Percentiles rank a stretch among this genome's conserved stretches.
Evolutionary conservation across 1,140 invertebrate species (phyloP).

Genomic region (Trichonephila inaurata): DNA sequence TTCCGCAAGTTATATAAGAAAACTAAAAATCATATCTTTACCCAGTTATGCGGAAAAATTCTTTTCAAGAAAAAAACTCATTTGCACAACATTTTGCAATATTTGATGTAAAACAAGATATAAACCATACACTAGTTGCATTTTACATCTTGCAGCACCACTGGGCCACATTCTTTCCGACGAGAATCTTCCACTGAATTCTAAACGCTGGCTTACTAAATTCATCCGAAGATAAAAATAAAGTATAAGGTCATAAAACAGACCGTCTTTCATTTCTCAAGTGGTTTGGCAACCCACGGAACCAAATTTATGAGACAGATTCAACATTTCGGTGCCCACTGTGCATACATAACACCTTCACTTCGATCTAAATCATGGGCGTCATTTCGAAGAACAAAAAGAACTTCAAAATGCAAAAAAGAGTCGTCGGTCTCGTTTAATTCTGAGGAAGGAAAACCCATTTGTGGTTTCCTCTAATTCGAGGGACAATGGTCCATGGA

Average conservation of each 20-base stretch:
- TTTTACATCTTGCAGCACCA: neutral
- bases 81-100: too few relatives aligned
- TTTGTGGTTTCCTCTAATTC: neutral
- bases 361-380: neutral
- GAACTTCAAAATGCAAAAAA: neutral
- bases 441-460: neutral
- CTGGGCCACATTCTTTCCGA: neutral
- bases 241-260: neutral
- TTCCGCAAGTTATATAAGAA: too few relatives aligned
- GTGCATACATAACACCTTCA: neutral
- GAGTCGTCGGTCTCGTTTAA: neutral
- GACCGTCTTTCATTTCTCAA: neutral
- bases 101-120: too few relatives aligned
- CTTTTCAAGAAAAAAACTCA: too few relatives aligned
- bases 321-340: neutral
- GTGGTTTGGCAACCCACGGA: neutral
- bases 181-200: neutral
- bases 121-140: too few relatives aligned
- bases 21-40: too few relatives aligned
- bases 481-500: neutral
- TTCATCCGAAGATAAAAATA: neutral
- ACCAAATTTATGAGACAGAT: conserved; percentile 24
- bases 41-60: too few relatives aligned
- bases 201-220: neutral
- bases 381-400: neutral